Base-by-base conservation (phyloP, 1,140 invertebrate genomes). In the Nasonia longicornis region DNA sequence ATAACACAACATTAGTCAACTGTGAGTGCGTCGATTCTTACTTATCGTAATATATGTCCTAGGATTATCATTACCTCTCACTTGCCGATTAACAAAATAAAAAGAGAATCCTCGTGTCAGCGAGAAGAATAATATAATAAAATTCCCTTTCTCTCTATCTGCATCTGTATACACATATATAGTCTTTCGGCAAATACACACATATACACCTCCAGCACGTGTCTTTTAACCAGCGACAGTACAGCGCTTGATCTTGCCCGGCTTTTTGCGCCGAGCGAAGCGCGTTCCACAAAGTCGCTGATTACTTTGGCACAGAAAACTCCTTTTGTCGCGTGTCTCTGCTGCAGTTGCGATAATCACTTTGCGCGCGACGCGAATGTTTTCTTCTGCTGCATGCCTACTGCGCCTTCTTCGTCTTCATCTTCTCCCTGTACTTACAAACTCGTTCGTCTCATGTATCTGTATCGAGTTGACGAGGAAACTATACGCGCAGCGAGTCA, bases 291-390 rank as follows among this genome's bases (percentile, higher is more conserved):
- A 74, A 75, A 64, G 71, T 71, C 66, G 52, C 66, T 81, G 69
- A 81, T 81, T 71, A 66, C 75, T 82, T 82, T 82, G 80, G 80
- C 80, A 82, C 80, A 77, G 80, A 82, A 77, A 82, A 73, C 63
- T 82, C 22, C 58, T 67, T 77, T 22, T 73, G 72, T 74, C 77
- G 69, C 48, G 22, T 42, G 38, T 31, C 38, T 38, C 75, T 48
- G 70, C 69, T 79, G n/a, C 70, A 31, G 29, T 31, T 72, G 38
- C 67, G 31, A 72, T n/a, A n/a, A 48, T 74, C 52, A 20, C 79
- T 75, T 66, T 45, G n/a, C 58, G 78, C 14, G n/a, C 64, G 63
- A 76, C 63, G 48, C 29, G 75, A 42, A 42, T 7, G n/a, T 66
- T 45, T 67, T 73, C 58, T 35, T 67, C 64, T 48, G 38, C 67